phyloP scores from a whole-genome alignment of 2,888 invertebrate genomes.

The Empis livida region DNA sequence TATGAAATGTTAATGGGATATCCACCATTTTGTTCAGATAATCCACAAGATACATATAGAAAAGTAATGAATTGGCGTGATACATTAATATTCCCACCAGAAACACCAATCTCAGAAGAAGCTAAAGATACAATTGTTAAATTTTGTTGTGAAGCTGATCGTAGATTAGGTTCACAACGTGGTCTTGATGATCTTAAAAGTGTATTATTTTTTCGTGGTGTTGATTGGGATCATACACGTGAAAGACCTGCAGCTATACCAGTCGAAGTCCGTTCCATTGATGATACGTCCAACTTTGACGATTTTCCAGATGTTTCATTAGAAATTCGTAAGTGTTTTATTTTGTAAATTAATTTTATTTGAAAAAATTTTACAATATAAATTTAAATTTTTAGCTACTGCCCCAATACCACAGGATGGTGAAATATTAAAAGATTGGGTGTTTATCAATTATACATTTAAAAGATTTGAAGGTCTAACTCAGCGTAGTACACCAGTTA shows the following conservation, averaged over 20 bases:
- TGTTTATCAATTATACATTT: slow-evolving; percentile 99
- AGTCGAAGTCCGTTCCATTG: slow-evolving; percentile 95
- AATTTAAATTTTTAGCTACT: slow-evolving; percentile 47
- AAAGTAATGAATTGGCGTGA: slow-evolving; percentile 99
- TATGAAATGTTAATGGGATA: slow-evolving; percentile 99
- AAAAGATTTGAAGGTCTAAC: slow-evolving; percentile 80
- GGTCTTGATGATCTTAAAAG: slow-evolving; percentile 89
- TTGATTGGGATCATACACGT: slow-evolving; percentile 98
- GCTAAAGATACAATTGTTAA: slow-evolving; percentile 89
- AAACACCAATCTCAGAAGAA: slow-evolving; percentile 97
- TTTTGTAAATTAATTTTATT: not conserved
- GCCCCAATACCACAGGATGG: slow-evolving; percentile 83
- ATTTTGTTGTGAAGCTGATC: slow-evolving; percentile 94
- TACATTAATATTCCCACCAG: slow-evolving; percentile 95
- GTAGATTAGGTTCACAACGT: slow-evolving; percentile 77
- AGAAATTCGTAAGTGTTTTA: slow-evolving; percentile 77
- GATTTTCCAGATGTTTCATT: slow-evolving; percentile 99
- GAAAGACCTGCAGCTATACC: slow-evolving; percentile 97
- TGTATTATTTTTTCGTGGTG: slow-evolving; percentile 88
- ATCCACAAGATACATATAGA: slow-evolving; percentile 38
- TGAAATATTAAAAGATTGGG: slow-evolving; percentile 96
- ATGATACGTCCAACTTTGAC: slow-evolving; percentile 99
- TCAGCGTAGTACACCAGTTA: slow-evolving; percentile 1
- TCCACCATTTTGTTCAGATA: slow-evolving; percentile 99
- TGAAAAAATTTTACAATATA: not conserved